phyloP scores from a whole-genome alignment of 2,888 invertebrate species.

The Temnothorax unifasciatus region DNA sequence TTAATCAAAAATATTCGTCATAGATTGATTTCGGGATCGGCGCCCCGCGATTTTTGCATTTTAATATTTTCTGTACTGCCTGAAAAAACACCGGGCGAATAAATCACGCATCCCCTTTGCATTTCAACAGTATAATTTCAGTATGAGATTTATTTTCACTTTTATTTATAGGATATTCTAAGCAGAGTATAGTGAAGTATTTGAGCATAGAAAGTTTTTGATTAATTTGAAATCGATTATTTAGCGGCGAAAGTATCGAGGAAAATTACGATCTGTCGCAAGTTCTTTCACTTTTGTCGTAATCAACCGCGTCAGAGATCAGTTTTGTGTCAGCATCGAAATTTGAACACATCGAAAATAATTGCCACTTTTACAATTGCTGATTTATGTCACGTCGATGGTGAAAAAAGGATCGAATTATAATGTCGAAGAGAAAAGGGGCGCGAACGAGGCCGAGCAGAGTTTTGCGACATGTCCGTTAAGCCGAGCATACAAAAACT shows the following conservation, averaged over 20 bases:
- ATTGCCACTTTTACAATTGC: conserved; percentile 4
- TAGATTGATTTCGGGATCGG: neutral
- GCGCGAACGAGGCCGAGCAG: neutral
- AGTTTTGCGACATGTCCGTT: conserved; percentile 38
- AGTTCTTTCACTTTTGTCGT: neutral
- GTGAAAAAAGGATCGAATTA: neutral
- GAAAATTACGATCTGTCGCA: neutral
- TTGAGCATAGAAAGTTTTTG: neutral
- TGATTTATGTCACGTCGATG: neutral
- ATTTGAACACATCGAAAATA: neutral
- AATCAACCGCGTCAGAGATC: neutral
- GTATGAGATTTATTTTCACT: neutral
- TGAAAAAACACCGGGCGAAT: conserved; percentile 7
- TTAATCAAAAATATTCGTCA: conserved; percentile 47
- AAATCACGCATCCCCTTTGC: conserved; percentile 25
- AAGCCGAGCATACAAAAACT: conserved; percentile 35
- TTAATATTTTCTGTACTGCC: conserved; percentile 10
- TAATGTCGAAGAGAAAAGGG: neutral
- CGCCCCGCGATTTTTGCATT: conserved; percentile 18
- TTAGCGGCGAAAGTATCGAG: neutral
- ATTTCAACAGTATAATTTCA: conserved; percentile 32
- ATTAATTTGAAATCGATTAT: neutral
- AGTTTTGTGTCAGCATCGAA: neutral
- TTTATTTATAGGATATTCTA: neutral
- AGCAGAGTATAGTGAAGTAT: neutral